Conservation (phyloP, 2,888 invertebrate genomes). For the Leptogaster cylindrica region DNA sequence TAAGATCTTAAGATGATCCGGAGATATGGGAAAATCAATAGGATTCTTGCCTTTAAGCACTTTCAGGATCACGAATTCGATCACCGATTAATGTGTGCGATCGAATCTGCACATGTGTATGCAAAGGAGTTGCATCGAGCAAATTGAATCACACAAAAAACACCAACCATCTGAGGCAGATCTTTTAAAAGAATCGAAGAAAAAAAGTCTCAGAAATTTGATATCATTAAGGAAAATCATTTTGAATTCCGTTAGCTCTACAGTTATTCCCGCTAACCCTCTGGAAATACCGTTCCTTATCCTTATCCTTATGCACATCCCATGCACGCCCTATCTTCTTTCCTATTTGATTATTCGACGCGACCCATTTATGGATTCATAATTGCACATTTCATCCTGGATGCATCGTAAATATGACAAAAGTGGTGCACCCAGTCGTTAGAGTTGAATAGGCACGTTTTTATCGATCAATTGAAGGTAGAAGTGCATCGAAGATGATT, state of each 20-base stretch:
- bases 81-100: background rate
- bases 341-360: background rate
- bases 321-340: slow-evolving; percentile 23
- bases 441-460: slow-evolving; percentile 8
- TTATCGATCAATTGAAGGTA: slow-evolving; percentile 17
- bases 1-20: slow-evolving; percentile 4
- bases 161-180: background rate
- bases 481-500: background rate
- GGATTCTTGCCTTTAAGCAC: slow-evolving; percentile 25
- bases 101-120: slow-evolving; percentile 12
- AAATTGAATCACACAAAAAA: background rate
- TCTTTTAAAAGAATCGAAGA: background rate
- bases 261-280: slow-evolving; percentile 28
- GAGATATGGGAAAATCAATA: background rate
- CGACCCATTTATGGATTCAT: slow-evolving; percentile 40
- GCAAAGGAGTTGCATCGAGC: slow-evolving; percentile 5
- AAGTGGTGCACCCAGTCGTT: background rate
- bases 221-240: slow-evolving; percentile 22
- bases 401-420: background rate
- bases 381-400: slow-evolving; percentile 17
- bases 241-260: slow-evolving; percentile 20
- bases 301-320: slow-evolving; percentile 10
- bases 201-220: slow-evolving; percentile 12
- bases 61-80: slow-evolving; percentile 15
- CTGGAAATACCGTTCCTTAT: background rate